phyloP scores from a whole-genome alignment of 1,140 invertebrate species.

The Diploscapter pachys region DNA sequence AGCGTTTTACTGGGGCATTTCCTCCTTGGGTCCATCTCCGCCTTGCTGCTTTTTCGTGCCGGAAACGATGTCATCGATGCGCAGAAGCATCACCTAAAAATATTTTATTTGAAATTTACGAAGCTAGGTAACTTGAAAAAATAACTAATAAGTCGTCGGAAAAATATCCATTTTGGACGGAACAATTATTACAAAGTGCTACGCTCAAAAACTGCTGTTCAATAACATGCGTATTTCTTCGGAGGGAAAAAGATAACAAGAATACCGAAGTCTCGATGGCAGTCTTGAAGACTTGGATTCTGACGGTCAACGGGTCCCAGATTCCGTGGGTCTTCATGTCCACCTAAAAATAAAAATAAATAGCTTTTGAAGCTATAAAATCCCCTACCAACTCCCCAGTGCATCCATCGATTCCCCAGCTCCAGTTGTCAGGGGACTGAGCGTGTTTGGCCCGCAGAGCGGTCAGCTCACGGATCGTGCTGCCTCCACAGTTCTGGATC shows the following conservation, averaged over 20 bases:
- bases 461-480: constrained; percentile 88
- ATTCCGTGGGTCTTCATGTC: constrained; percentile 84
- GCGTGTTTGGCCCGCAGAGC: constrained; percentile 74
- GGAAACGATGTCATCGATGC: constrained; percentile 98
- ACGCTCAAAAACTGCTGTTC: constrained; percentile 12
- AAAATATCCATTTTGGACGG: too few species aligned
- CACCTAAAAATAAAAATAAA: constrained; percentile 55
- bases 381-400: constrained; percentile 73
- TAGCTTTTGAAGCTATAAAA: constrained; percentile 10
- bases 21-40: constrained; percentile 25
- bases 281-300: constrained; percentile 91
- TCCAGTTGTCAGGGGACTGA: constrained; percentile 62
- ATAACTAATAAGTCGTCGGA: too few species aligned
- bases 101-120: constrained; percentile 4
- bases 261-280: constrained; percentile 75
- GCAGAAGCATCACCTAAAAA: constrained; percentile 77
- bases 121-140: too few species aligned
- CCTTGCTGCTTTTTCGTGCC: constrained; percentile 59
- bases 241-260: neutral
- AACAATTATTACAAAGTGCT: too few species aligned
- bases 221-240: neutral
- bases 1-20: constrained; percentile 36
- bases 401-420: constrained; percentile 91
- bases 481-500: constrained; percentile 96
- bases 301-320: constrained; percentile 94